These are phyloP conservation scores for Diarsia dahlii DNA, from an alignment of 2,888 invertebrate genomes.

Conservation along the genomic window DNA sequence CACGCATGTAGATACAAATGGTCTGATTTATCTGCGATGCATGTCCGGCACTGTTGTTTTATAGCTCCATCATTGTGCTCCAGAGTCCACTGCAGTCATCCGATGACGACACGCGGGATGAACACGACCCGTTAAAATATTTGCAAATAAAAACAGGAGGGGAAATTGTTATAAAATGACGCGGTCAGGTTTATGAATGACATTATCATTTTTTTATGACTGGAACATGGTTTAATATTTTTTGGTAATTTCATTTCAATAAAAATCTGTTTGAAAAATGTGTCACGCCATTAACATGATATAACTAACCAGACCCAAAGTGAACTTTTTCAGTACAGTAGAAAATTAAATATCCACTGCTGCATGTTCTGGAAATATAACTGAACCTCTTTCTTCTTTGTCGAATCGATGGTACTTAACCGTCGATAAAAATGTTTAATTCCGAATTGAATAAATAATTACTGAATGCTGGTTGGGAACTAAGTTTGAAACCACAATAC, in stretches of 20 bases:
- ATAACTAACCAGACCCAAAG: background rate
- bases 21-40: constrained; percentile 81
- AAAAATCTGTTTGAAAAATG: background rate
- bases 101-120: constrained; percentile 62
- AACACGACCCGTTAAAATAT: constrained; percentile 58
- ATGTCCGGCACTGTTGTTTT: constrained; percentile 81
- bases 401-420: background rate
- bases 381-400: background rate
- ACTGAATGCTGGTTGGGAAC: background rate
- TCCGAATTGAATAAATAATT: background rate
- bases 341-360: constrained; percentile 1
- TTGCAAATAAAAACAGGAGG: constrained; percentile 46
- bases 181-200: constrained; percentile 10
- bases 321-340: background rate
- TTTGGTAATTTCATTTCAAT: background rate
- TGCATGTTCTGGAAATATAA: background rate
- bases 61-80: constrained; percentile 79
- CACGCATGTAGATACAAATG: constrained; percentile 78
- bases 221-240: background rate
- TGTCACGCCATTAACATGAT: background rate
- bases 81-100: constrained; percentile 75
- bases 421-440: background rate
- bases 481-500: background rate
- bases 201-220: constrained; percentile 7
- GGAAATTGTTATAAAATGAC: constrained; percentile 32